Evolutionary conservation across 2,113 vertebrate genomes (phyloP), one percentile per base, ranked within the genome.

Genomic region (Chaenocephalus aceratus): DNA sequence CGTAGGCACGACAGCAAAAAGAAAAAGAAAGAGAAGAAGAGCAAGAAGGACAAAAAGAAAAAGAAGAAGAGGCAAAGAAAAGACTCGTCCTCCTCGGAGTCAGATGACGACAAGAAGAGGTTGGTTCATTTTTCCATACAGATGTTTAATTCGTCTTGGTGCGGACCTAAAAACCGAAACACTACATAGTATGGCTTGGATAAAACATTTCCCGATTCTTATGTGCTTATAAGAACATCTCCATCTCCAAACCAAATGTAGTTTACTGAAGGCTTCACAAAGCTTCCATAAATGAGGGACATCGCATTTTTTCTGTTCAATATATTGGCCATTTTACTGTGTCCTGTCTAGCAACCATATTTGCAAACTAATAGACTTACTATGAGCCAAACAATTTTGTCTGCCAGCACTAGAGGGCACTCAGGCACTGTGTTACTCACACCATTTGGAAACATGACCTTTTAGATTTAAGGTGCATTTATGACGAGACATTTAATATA

Each of bases 1-100:
- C 16, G 10, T 18, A 91, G 89, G n/a, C 68, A 83, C 5, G 91
- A 90, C 45, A 68, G 68, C 71, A 86, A 85, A 53, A 85, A 91
- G 87, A 97, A 95, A 76, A 98, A 96, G 85, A 96, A 93, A 64
- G 96, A 96, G 68, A 95, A 96, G 51, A 96, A 97, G 41, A 94
- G 90, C 82, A 95, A 95, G 66, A 96, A 96, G 26, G 94, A 96
- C 63, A 96, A 95, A 16, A 96, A 95, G 80, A 95, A 96, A 58
- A 96, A 95, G 57, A 96, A 95, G 53, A 96, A 95, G 44, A 90
- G 92, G 11, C 90, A 91, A 68, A 95, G 90, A 81, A 94, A 62
- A 72, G 95, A 90, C 5, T 85, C 89, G 0, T 88, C 92, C 0
- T 94, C 92, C 0, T 83, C 89, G 0, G 90, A 95, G 5, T 92